phyloP scores from a whole-genome alignment of 2,888 invertebrate species.

The Druceiella hillmani region DNA sequence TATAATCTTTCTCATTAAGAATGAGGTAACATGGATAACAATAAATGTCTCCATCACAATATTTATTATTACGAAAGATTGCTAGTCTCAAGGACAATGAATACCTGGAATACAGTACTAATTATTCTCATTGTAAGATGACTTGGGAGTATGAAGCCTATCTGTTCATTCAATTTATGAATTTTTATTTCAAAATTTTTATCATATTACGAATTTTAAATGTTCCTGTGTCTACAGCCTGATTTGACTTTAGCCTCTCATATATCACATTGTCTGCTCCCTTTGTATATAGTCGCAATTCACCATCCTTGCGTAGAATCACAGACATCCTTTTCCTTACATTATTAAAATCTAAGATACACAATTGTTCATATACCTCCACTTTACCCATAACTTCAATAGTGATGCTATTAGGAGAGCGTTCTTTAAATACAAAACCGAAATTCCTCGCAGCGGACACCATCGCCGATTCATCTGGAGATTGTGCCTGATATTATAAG shows the following conservation, averaged over 20 bases:
- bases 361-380: constrained; percentile 91
- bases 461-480: constrained; percentile 96
- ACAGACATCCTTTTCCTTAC: constrained; percentile 99
- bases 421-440: constrained; percentile 95
- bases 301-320: constrained; percentile 75
- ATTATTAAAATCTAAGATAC: constrained; percentile 99
- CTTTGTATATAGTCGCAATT: constrained; percentile 90
- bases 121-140: too few species aligned
- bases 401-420: constrained; percentile 88
- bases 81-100: too few species aligned
- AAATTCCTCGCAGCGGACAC: constrained; percentile 98
- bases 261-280: constrained; percentile 98
- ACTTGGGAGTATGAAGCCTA: too few species aligned
- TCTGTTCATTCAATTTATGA: too few species aligned
- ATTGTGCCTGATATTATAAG: constrained; percentile 96
- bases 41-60: too few species aligned
- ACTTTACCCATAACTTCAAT: constrained; percentile 79
- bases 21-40: too few species aligned
- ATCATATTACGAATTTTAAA: constrained; percentile 90
- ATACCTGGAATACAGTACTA: too few species aligned
- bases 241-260: constrained; percentile 77
- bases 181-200: constrained; percentile 42
- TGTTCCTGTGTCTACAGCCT: constrained; percentile 85
- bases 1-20: too few species aligned
- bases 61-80: too few species aligned